A percentile compares a stretch with the other conserved stretches of the same genome.
These are phyloP conservation scores for Diarsia brunnea DNA, from an alignment of 2,888 invertebrate genomes.

Conservation along the genomic window DNA sequence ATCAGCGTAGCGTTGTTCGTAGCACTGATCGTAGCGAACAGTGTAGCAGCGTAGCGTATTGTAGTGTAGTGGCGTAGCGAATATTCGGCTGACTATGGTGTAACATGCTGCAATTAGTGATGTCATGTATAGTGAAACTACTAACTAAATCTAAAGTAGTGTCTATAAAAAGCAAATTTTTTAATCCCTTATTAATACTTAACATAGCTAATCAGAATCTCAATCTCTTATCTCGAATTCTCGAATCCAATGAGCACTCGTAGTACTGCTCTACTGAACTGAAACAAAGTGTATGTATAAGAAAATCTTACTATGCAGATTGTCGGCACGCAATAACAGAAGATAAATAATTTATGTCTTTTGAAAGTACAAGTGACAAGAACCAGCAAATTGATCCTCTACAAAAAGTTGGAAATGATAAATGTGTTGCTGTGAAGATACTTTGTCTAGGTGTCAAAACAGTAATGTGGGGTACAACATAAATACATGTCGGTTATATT, in stretches of 20 bases:
- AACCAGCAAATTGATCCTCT: slow-evolving; percentile 17
- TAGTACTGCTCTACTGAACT: slow-evolving; percentile 33
- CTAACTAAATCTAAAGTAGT: neutral
- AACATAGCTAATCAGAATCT: neutral
- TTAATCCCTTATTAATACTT: neutral
- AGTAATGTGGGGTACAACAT: slow-evolving; percentile 17
- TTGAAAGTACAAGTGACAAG: slow-evolving; percentile 55
- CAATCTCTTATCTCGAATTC: no score
- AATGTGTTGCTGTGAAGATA: slow-evolving; percentile 29
- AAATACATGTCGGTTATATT: slow-evolving; percentile 14
- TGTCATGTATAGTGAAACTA: neutral
- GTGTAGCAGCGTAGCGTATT: slow-evolving; percentile 3
- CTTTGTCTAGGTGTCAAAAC: slow-evolving; percentile 28
- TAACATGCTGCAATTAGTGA: neutral
- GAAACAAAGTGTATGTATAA: slow-evolving; percentile 20
- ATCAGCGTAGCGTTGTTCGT: neutral
- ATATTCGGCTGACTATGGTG: neutral
- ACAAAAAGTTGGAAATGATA: slow-evolving; percentile 48
- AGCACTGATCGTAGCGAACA: neutral
- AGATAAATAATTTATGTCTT: slow-evolving; percentile 37
- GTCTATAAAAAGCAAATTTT: neutral
- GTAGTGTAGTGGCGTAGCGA: neutral
- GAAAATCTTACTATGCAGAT: slow-evolving; percentile 36
- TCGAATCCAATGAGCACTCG: slow-evolving; percentile 1
- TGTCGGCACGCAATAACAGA: slow-evolving; percentile 28